Evolutionary conservation across 2,113 vertebrate genomes (phyloP).

Genomic region (Trogon surrucura): DNA sequence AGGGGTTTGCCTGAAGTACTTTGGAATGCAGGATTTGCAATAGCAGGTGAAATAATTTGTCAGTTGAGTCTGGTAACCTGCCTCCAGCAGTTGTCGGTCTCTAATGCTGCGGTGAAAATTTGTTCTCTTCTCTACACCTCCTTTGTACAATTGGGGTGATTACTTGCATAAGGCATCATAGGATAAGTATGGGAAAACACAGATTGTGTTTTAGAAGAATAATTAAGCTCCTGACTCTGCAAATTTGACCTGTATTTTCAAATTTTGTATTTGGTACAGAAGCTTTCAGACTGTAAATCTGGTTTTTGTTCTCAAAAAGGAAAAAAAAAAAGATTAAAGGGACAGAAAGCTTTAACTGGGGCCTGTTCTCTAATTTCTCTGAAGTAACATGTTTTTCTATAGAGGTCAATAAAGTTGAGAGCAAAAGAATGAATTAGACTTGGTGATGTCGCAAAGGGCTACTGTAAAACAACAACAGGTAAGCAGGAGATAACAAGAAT

Average conservation of each 20-base stretch:
- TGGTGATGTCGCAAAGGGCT: neutral
- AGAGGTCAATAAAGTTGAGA: neutral
- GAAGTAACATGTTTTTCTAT: neutral
- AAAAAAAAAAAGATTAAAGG: neutral
- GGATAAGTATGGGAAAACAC: neutral
- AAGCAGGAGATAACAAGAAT: neutral
- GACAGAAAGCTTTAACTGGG: neutral
- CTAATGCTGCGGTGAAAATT: neutral
- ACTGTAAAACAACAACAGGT: neutral
- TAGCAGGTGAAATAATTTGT: constrained; percentile 43
- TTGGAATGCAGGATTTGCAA: constrained; percentile 36
- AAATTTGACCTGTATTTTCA: neutral
- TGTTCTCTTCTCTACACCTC: neutral
- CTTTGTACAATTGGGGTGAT: neutral
- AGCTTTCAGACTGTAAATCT: neutral
- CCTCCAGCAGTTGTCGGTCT: neutral
- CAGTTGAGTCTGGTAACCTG: constrained; percentile 26
- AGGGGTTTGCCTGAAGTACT: constrained; percentile 40
- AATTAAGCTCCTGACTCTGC: neutral
- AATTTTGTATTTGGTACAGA: neutral
- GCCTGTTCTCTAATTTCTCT: neutral
- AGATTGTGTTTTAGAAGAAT: neutral
- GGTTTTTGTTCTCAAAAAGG: neutral
- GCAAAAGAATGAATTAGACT: neutral
- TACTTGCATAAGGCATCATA: neutral